Conservation (phyloP, 2,113 vertebrate genomes). For the Thamnaconus septentrionalis region DNA sequence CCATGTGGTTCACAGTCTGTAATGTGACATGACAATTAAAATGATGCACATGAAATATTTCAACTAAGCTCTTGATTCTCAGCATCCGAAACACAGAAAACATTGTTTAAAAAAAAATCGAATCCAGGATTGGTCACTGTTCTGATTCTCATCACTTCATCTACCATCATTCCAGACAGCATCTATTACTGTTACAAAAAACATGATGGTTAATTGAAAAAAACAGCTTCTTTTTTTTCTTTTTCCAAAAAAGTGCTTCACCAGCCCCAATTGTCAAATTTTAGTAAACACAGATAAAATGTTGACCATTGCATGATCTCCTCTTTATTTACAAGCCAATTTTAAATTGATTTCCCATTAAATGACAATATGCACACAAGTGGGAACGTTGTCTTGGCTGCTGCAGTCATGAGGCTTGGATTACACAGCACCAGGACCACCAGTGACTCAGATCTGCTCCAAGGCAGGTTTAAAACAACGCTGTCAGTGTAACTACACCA, state of each 20-base stretch:
- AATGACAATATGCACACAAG: constrained; percentile 31
- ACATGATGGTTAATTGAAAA: no score
- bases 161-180: constrained; percentile 38
- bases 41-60: constrained; percentile 11
- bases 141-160: constrained; percentile 4
- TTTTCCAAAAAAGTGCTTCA: constrained; percentile 78
- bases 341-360: constrained; percentile 27
- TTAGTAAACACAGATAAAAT: constrained; percentile 42
- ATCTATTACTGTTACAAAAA: constrained; percentile 60
- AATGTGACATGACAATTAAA: constrained; percentile 15
- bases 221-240: constrained; percentile 1
- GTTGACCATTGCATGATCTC: constrained; percentile 43
- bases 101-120: constrained; percentile 13
- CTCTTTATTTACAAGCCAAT: constrained; percentile 43
- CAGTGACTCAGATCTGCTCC: constrained; percentile 14
- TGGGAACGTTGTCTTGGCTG: constrained; percentile 16
- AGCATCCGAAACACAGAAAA: constrained; percentile 11
- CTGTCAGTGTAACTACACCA: constrained; percentile 58
- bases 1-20: constrained; percentile 12
- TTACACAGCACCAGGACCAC: constrained; percentile 26
- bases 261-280: constrained; percentile 48
- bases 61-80: constrained; percentile 17
- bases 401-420: constrained; percentile 15
- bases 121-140: constrained; percentile 3
- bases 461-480: constrained; percentile 24